Evolutionary conservation across 2,113 vertebrate genomes (phyloP).

Genomic region (Craseonycteris thonglongyai): DNA sequence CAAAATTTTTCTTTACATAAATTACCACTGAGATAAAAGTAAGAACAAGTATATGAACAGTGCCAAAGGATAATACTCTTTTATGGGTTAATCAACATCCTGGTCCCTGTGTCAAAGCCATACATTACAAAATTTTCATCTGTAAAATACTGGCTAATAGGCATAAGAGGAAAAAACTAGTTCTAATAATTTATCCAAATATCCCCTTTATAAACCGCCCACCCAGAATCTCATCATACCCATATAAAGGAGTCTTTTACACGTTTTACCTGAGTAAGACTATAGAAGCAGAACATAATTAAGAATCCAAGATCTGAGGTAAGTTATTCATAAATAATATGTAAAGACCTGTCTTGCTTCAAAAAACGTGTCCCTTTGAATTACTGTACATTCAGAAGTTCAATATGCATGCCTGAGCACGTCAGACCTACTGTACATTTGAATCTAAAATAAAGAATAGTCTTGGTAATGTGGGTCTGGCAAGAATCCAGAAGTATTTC

Average conservation of each 20-base stretch:
- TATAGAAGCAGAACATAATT: slow-evolving; percentile 36
- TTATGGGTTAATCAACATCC: background rate
- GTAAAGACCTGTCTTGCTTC: slow-evolving; percentile 42
- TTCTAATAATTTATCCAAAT: slow-evolving; percentile 36
- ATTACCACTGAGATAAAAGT: slow-evolving; percentile 21
- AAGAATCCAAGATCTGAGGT: slow-evolving; percentile 47
- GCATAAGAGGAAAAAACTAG: background rate
- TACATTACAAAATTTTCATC: background rate
- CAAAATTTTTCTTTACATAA: slow-evolving; percentile 22
- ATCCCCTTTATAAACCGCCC: background rate
- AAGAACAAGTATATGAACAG: background rate
- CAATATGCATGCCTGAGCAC: background rate
- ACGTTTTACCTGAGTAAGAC: slow-evolving; percentile 29
- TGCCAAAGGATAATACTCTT: background rate
- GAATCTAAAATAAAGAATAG: slow-evolving; percentile 40
- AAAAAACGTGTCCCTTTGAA: slow-evolving; percentile 14
- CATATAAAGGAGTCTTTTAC: background rate
- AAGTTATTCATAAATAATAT: slow-evolving; percentile 37
- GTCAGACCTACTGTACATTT: slow-evolving; percentile 20
- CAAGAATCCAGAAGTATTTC: slow-evolving; percentile 46
- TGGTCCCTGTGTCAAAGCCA: background rate
- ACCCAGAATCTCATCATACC: background rate
- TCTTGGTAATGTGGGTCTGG: slow-evolving; percentile 8
- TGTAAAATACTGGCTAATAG: background rate
- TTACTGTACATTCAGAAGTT: slow-evolving; percentile 37